Conservation (phyloP, 2,113 vertebrate genomes). For the Anoura caudifer region DNA sequence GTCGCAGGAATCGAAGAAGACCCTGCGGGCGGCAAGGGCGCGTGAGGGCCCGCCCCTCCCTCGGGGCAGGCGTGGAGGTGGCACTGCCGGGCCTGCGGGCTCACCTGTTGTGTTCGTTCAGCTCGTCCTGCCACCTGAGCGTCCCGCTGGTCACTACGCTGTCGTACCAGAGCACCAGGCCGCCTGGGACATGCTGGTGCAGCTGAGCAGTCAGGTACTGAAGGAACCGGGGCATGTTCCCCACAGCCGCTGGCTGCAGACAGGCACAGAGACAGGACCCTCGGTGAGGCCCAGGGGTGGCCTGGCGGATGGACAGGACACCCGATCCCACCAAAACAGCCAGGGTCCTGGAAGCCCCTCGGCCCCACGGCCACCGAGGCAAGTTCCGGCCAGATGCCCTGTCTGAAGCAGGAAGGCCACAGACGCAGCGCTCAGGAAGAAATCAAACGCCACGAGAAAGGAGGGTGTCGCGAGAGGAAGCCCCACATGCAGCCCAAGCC, state of each 20-base stretch:
- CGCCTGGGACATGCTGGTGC: conserved; percentile 81
- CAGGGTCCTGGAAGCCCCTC: neutral
- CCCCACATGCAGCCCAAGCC: rapidly evolving
- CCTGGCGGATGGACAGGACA: neutral
- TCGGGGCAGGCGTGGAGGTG: rapidly evolving
- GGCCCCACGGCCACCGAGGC: neutral
- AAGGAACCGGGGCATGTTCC: conserved; percentile 85
- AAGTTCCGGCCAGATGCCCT: neutral
- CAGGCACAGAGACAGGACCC: neutral
- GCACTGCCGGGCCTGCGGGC: neutral
- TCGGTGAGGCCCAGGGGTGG: rapidly evolving
- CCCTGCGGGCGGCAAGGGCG: conserved; percentile 66
- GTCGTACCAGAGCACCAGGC: conserved; percentile 95
- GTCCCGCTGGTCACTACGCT: conserved; percentile 85
- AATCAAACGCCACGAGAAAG: rapidly evolving
- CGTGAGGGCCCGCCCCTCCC: neutral
- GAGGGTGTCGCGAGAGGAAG: neutral
- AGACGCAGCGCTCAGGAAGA: neutral
- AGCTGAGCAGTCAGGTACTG: conserved; percentile 85
- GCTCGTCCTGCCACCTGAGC: conserved; percentile 93
- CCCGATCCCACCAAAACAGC: rapidly evolving
- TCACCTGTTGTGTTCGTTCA: conserved; percentile 90
- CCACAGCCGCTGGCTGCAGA: conserved; percentile 81
- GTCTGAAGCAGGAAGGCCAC: neutral
- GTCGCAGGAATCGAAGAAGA: conserved; percentile 92